phyloP scores from a whole-genome alignment of 2,113 vertebrate genomes.

The Galemys pyrenaicus region DNA sequence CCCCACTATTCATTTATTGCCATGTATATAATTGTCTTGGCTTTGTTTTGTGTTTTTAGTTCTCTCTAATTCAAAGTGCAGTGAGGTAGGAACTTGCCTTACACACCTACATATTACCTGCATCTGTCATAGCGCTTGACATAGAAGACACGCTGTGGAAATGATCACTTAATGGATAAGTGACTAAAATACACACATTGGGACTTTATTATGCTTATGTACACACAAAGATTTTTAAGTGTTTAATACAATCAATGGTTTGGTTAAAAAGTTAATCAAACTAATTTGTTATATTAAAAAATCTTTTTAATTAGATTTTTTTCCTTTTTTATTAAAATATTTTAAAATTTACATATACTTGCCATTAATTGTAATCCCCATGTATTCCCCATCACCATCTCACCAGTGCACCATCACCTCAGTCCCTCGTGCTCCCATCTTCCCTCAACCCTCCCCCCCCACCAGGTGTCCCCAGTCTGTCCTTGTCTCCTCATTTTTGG shows the following conservation, averaged over 20 bases:
- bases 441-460: too few species aligned
- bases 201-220: background rate
- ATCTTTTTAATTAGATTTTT: background rate
- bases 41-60: background rate
- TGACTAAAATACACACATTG: background rate
- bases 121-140: background rate
- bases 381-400: too few species aligned
- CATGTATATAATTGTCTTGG: background rate
- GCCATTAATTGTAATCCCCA: too few species aligned
- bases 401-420: too few species aligned
- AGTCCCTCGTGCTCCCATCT: too few species aligned
- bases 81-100: background rate
- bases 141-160: background rate
- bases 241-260: background rate
- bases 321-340: too few species aligned
- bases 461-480: too few species aligned
- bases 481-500: too few species aligned
- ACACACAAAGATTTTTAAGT: background rate
- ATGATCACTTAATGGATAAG: background rate
- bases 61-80: background rate
- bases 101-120: background rate
- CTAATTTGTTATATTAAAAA: conserved; percentile 14
- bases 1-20: background rate
- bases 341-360: too few species aligned
- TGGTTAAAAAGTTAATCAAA: conserved; percentile 22